Evolutionary conservation across 1,140 invertebrate genomes (phyloP).

Genomic region (Pachypeltis micranthus): DNA sequence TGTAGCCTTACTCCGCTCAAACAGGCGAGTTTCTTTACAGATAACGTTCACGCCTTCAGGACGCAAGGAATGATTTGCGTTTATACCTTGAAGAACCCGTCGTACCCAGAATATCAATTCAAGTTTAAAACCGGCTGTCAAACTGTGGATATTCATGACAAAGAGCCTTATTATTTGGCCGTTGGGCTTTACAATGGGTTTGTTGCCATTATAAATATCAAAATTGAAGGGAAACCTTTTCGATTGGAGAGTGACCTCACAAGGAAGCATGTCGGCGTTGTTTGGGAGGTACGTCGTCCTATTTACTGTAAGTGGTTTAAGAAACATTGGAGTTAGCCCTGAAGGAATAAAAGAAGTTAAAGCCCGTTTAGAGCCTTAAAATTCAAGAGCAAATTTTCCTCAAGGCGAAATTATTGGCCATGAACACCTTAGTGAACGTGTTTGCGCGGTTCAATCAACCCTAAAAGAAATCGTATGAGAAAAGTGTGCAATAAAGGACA

Average conservation of each 20-base stretch:
- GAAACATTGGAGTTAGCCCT: too few relatives aligned
- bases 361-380: too few relatives aligned
- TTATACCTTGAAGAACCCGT: slow-evolving; percentile 16
- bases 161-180: slow-evolving; percentile 9
- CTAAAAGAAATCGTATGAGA: too few relatives aligned
- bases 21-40: not conserved
- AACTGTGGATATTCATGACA: slow-evolving; percentile 12
- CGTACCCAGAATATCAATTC: slow-evolving; percentile 15
- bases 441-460: too few relatives aligned
- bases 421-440: too few relatives aligned
- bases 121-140: not conserved
- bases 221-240: not conserved
- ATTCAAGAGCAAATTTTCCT: too few relatives aligned
- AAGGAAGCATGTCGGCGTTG: not conserved
- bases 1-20: too few relatives aligned
- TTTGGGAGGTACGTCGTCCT: slow-evolving; percentile 7
- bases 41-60: slow-evolving; percentile 4
- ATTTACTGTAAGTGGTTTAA: too few relatives aligned
- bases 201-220: slow-evolving; percentile 9
- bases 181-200: slow-evolving; percentile 10
- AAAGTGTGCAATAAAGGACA: too few relatives aligned
- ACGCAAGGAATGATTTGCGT: slow-evolving; percentile 4
- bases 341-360: too few relatives aligned
- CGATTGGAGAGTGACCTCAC: not conserved
- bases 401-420: too few relatives aligned